Percentiles rank a stretch among this genome's conserved stretches.
phyloP scores from a whole-genome alignment of 1,140 invertebrate genomes.

The Halyomorpha halys region DNA sequence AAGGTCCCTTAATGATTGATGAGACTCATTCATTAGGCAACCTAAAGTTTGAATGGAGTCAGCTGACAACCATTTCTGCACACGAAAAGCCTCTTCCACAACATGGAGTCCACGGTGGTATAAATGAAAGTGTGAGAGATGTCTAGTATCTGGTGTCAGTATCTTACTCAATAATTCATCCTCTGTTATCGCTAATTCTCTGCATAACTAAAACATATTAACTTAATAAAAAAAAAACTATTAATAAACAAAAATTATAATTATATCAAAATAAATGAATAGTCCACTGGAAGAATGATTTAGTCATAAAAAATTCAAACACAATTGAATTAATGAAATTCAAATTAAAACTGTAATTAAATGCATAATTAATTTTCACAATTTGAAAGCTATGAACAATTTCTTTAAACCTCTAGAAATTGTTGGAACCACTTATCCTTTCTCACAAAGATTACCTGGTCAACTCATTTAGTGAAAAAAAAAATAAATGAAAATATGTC shows the following conservation, averaged over 20 bases:
- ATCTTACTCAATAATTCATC: slow-evolving; percentile 53
- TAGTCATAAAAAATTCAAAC: no score
- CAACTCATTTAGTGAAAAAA: no score
- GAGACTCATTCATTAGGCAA: slow-evolving; percentile 78
- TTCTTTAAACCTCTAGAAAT: no score
- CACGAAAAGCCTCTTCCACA: slow-evolving; percentile 39
- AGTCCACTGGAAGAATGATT: no score
- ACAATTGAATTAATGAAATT: no score
- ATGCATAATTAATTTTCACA: no score
- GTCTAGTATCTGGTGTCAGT: slow-evolving; percentile 55
- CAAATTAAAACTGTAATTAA: no score
- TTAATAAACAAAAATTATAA: slow-evolving; percentile 10
- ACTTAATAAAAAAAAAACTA: background rate
- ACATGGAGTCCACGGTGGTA: slow-evolving; percentile 81
- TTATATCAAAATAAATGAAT: no score
- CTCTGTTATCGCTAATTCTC: slow-evolving; percentile 50
- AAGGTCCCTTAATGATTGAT: slow-evolving; percentile 67
- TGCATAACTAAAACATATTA: slow-evolving; percentile 38
- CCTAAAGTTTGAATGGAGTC: slow-evolving; percentile 49
- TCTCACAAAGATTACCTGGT: no score
- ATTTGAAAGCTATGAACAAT: no score
- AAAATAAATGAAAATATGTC: no score
- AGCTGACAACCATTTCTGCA: slow-evolving; percentile 53
- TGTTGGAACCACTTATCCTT: no score
- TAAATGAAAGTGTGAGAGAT: slow-evolving; percentile 65